Conservation (phyloP, 2,888 invertebrate genomes). For the Hypolimnas misippus region DNA sequence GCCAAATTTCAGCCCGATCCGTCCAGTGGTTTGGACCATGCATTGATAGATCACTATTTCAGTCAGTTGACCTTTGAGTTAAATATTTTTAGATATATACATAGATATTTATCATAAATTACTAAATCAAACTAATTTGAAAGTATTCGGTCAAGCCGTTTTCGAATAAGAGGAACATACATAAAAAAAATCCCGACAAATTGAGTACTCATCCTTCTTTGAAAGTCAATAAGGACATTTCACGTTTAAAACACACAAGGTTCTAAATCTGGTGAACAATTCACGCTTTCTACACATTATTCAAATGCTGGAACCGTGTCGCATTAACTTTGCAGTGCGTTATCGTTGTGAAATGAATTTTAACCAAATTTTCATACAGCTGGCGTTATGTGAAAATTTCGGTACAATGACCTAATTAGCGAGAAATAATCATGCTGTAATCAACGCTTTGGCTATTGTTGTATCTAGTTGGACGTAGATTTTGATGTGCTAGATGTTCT, state of each 20-base stretch:
- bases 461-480: background rate
- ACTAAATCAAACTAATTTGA: no score
- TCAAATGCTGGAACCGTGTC: conserved; percentile 5
- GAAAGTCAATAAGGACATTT: background rate
- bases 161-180: no score
- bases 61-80: no score
- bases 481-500: background rate
- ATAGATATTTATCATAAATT: no score
- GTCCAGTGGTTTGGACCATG: no score
- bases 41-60: no score
- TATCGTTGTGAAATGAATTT: background rate
- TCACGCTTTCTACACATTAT: background rate
- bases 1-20: no score
- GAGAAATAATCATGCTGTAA: conserved; percentile 12
- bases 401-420: conserved; percentile 13
- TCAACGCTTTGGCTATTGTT: conserved; percentile 12
- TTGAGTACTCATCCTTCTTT: no score
- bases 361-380: conserved; percentile 12
- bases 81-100: no score
- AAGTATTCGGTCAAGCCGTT: no score
- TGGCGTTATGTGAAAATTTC: background rate
- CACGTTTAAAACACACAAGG: background rate
- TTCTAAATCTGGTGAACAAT: background rate
- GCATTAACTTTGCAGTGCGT: background rate
- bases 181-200: no score